Conservation (phyloP, 1,140 invertebrate genomes). For the Drepana arcuata region DNA sequence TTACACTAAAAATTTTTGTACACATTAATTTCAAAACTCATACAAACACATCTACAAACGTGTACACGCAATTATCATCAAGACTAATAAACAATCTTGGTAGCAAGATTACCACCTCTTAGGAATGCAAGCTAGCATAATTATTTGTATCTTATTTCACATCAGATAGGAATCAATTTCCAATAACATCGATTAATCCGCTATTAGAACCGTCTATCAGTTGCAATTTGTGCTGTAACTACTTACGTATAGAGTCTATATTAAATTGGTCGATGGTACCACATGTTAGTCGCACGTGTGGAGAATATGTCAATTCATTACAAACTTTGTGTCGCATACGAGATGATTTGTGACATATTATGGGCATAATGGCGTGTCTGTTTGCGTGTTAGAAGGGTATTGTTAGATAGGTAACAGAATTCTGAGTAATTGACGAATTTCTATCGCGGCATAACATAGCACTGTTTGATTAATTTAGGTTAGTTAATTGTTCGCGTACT, state of each 20-base stretch:
- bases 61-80: background rate
- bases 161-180: conserved; percentile 21
- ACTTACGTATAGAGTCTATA: background rate
- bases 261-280: conserved; percentile 1
- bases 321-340: conserved; percentile 60
- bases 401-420: conserved; percentile 37
- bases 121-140: background rate
- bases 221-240: background rate
- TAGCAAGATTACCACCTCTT: background rate
- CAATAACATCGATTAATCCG: conserved; percentile 7
- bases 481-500: conserved; percentile 23
- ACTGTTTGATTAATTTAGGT: conserved; percentile 27
- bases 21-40: no score
- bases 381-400: conserved; percentile 46
- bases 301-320: conserved; percentile 69
- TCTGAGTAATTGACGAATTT: conserved; percentile 55
- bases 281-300: conserved; percentile 44
- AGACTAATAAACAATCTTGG: background rate
- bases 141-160: background rate
- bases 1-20: no score
- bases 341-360: conserved; percentile 69
- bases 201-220: no score
- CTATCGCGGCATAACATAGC: conserved; percentile 15
- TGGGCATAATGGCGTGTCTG: conserved; percentile 54
- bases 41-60: no score